A percentile compares a stretch with the other conserved stretches of the same genome.
phyloP scores from a whole-genome alignment of 2,888 invertebrate genomes.

The Lathronympha strigana region DNA sequence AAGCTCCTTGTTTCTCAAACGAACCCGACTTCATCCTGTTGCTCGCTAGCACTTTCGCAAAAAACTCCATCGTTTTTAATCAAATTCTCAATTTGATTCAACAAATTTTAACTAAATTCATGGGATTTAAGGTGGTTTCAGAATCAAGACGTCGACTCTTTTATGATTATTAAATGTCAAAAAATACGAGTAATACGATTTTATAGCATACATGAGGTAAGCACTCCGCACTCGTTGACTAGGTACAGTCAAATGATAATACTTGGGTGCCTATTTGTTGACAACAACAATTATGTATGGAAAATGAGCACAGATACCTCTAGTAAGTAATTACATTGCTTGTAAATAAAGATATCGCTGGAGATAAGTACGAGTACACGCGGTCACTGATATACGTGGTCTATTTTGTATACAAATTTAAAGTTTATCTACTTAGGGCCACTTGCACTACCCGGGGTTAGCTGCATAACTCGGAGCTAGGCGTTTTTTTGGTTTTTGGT shows the following conservation, averaged over 20 bases:
- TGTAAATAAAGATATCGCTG: slow-evolving; percentile 38
- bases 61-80: slow-evolving; percentile 50
- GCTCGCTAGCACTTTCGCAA: slow-evolving; percentile 56
- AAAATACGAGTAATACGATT: not conserved
- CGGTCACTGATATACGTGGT: slow-evolving; percentile 4
- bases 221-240: not conserved
- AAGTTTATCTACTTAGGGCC: no score
- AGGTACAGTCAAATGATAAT: not conserved
- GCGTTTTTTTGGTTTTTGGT: no score
- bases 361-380: slow-evolving; percentile 6
- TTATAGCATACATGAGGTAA: not conserved
- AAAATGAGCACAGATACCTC: slow-evolving; percentile 42
- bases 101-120: not conserved
- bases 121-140: slow-evolving; percentile 30
- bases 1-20: slow-evolving; percentile 51
- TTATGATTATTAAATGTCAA: slow-evolving; percentile 6
- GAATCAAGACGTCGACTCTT: slow-evolving; percentile 14
- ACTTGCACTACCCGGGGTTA: no score
- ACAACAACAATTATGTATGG: slow-evolving; percentile 44
- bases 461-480: no score
- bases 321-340: slow-evolving; percentile 45
- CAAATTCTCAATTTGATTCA: slow-evolving; percentile 33
- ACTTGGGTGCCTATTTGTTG: slow-evolving; percentile 1
- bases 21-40: slow-evolving; percentile 53
- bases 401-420: no score